Percentiles rank a stretch among this genome's conserved stretches.
These are phyloP conservation scores for Elephantulus edwardii DNA, from an alignment of 2,113 vertebrate genomes.

Conservation along the genomic window DNA sequence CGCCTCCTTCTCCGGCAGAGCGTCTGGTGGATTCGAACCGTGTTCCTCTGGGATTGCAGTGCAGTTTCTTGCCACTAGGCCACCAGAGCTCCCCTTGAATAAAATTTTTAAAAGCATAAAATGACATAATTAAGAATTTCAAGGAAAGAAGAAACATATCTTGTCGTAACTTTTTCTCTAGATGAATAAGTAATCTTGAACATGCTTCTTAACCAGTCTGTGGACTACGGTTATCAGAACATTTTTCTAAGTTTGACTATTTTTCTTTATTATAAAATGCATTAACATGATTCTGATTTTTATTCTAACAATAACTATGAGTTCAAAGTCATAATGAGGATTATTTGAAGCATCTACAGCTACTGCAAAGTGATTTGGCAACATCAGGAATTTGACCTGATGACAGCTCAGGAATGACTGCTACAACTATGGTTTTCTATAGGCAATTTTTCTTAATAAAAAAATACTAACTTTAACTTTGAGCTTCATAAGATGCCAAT, in stretches of 20 bases:
- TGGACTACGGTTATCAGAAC: neutral
- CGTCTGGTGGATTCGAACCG: too few relatives aligned
- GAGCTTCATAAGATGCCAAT: neutral
- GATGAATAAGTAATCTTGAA: neutral
- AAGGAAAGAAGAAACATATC: slow-evolving; percentile 21
- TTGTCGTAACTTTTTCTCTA: neutral
- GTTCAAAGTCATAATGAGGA: slow-evolving; percentile 12
- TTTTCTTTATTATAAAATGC: neutral
- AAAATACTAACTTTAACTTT: neutral
- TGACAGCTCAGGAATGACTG: neutral
- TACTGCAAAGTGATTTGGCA: neutral
- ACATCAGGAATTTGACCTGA: neutral
- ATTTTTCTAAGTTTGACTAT: neutral
- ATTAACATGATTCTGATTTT: neutral
- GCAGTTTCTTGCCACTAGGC: too few relatives aligned
- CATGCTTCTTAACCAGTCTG: neutral
- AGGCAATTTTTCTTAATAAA: neutral
- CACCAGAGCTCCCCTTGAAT: too few relatives aligned
- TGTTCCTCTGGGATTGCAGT: too few relatives aligned
- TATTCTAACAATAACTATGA: neutral
- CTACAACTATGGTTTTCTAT: neutral
- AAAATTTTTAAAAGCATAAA: neutral
- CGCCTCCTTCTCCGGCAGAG: too few relatives aligned
- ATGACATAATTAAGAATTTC: neutral
- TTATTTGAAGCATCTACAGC: neutral